Evolutionary conservation across 2,113 vertebrate genomes (phyloP).

Genomic region (Tretioscincus oriximinensis): DNA sequence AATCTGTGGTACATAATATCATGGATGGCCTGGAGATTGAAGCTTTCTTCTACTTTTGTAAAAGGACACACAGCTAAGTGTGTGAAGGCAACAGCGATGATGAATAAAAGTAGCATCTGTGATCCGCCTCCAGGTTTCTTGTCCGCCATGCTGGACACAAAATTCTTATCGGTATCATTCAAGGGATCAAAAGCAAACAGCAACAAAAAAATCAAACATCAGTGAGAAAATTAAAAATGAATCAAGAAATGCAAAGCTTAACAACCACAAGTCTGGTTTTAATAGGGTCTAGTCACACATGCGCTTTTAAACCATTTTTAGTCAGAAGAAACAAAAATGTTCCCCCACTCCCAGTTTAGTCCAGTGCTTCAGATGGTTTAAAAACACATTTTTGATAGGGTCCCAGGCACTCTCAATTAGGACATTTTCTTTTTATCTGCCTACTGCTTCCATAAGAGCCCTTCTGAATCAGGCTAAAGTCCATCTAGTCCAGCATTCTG

Average conservation of each 20-base stretch:
- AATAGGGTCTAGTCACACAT: not conserved
- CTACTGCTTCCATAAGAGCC: not conserved
- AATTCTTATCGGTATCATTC: slow-evolving; percentile 25
- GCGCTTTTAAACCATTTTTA: too few relatives aligned
- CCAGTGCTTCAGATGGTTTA: too few relatives aligned
- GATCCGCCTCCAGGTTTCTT: slow-evolving; percentile 60
- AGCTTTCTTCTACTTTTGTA: slow-evolving; percentile 97
- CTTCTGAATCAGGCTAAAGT: too few relatives aligned
- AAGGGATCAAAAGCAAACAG: slow-evolving; percentile 11
- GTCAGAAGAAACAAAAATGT: too few relatives aligned
- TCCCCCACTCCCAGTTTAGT: too few relatives aligned
- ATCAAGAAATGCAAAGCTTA: not conserved
- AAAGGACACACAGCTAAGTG: slow-evolving; percentile 88
- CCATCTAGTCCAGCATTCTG: too few relatives aligned
- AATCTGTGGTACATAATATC: slow-evolving; percentile 89
- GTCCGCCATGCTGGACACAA: slow-evolving; percentile 74
- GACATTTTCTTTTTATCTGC: not conserved
- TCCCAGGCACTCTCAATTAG: not conserved
- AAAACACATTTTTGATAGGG: too few relatives aligned
- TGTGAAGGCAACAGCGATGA: slow-evolving; percentile 69
- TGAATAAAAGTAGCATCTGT: slow-evolving; percentile 68
- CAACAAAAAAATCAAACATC: not conserved
- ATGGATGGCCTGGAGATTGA: slow-evolving; percentile 90
- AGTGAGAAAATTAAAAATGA: not conserved
- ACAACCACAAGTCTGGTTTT: not conserved